A percentile compares a stretch with the other conserved stretches of the same genome.
phyloP scores from a whole-genome alignment of 2,888 invertebrate genomes.

The Acrocyrtus sp. region DNA sequence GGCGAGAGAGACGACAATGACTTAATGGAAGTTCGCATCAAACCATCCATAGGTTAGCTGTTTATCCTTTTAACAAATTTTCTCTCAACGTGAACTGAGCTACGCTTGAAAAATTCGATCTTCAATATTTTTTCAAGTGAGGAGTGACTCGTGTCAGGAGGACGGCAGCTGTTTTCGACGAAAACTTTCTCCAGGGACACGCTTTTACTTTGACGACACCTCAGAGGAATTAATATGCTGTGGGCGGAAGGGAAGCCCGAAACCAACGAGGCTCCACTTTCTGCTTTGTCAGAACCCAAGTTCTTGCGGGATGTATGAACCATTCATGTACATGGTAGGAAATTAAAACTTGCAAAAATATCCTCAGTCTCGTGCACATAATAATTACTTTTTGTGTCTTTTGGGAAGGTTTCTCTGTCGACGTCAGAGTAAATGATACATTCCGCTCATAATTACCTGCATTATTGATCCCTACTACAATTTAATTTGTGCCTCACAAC shows the following conservation, averaged over 20 bases:
- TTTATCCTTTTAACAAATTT: background rate
- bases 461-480: too few relatives aligned
- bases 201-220: slow-evolving; percentile 36
- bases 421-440: too few relatives aligned
- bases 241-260: background rate
- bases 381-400: too few relatives aligned
- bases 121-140: background rate
- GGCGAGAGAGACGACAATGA: slow-evolving; percentile 38
- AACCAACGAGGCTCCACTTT: slow-evolving; percentile 30
- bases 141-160: background rate
- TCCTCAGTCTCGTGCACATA: too few relatives aligned
- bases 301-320: slow-evolving; percentile 45
- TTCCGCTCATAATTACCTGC: too few relatives aligned
- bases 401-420: too few relatives aligned
- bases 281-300: slow-evolving; percentile 45
- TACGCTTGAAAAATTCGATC: background rate
- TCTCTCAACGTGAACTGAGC: background rate
- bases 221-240: slow-evolving; percentile 47
- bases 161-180: slow-evolving; percentile 16
- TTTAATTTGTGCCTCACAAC: too few relatives aligned
- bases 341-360: too few relatives aligned
- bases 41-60: background rate
- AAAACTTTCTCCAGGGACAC: slow-evolving; percentile 31
- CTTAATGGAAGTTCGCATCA: slow-evolving; percentile 29
- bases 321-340: slow-evolving; percentile 34